phyloP scores from a whole-genome alignment of 2,888 invertebrate genomes.

The Hydropsyche betteni region DNA sequence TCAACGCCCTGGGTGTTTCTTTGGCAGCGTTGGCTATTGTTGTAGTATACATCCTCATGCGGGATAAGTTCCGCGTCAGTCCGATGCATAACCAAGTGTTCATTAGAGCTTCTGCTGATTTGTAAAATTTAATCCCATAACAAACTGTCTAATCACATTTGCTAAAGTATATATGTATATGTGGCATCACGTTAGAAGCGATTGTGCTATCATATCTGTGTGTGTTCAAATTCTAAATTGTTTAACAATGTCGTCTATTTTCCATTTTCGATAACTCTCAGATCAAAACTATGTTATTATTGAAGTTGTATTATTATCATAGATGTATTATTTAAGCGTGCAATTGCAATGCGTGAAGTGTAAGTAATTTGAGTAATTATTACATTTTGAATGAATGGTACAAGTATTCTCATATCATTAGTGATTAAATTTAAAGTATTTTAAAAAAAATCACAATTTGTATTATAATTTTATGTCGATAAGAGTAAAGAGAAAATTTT shows the following conservation, averaged over 20 bases:
- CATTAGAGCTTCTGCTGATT: slow-evolving; percentile 68
- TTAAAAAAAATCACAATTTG: neutral
- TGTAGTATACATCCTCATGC: slow-evolving; percentile 71
- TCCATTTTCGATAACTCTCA: neutral
- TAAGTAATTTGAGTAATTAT: slow-evolving; percentile 22
- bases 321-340: slow-evolving; percentile 21
- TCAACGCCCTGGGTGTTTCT: slow-evolving; percentile 75
- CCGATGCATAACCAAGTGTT: slow-evolving; percentile 62
- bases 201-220: slow-evolving; percentile 4
- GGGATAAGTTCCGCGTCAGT: slow-evolving; percentile 67
- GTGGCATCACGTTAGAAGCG: neutral
- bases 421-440: neutral
- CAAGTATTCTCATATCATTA: slow-evolving; percentile 31
- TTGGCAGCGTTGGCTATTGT: slow-evolving; percentile 72
- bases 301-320: neutral
- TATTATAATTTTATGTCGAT: slow-evolving; percentile 24
- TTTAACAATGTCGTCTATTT: too few species aligned
- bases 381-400: slow-evolving; percentile 14
- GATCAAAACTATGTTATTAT: neutral
- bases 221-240: neutral
- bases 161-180: neutral
- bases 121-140: slow-evolving; percentile 57
- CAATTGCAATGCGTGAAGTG: slow-evolving; percentile 15
- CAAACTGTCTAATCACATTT: slow-evolving; percentile 12
- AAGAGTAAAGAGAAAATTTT: slow-evolving; percentile 40